phyloP scores from a whole-genome alignment of 2,888 invertebrate species.

The Chalcosyrphus nemorum region DNA sequence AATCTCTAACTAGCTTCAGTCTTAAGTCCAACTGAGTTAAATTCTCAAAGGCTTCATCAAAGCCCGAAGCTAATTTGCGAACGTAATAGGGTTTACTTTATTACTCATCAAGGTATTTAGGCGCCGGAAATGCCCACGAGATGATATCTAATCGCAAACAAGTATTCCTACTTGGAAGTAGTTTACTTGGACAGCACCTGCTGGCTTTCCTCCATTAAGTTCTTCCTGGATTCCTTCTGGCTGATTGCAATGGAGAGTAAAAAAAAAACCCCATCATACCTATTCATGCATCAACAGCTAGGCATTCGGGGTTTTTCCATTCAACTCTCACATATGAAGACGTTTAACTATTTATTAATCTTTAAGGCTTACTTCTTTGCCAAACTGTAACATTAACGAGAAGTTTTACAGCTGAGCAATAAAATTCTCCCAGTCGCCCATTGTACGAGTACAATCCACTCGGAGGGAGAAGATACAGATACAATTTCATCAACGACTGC shows the following conservation, averaged over 20 bases:
- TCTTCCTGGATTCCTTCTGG: neutral
- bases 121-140: no score
- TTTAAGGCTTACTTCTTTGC: constrained; percentile 12
- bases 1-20: no score
- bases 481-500: constrained; percentile 58
- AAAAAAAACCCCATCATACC: neutral
- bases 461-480: constrained; percentile 30
- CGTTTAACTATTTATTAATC: neutral
- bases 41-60: no score
- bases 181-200: neutral
- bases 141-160: no score
- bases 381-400: constrained; percentile 22
- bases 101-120: no score
- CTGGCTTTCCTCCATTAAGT: neutral
- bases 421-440: constrained; percentile 49
- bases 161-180: neutral
- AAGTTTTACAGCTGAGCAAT: constrained; percentile 45
- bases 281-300: neutral
- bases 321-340: neutral
- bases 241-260: neutral
- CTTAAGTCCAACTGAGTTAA: no score
- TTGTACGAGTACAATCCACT: constrained; percentile 2
- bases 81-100: no score
- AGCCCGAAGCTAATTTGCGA: no score
- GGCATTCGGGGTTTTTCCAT: neutral